Percentiles rank a stretch among this genome's conserved stretches.
These are phyloP conservation scores for Timema podura DNA, from an alignment of 2,888 invertebrate species.

Conservation along the genomic window DNA sequence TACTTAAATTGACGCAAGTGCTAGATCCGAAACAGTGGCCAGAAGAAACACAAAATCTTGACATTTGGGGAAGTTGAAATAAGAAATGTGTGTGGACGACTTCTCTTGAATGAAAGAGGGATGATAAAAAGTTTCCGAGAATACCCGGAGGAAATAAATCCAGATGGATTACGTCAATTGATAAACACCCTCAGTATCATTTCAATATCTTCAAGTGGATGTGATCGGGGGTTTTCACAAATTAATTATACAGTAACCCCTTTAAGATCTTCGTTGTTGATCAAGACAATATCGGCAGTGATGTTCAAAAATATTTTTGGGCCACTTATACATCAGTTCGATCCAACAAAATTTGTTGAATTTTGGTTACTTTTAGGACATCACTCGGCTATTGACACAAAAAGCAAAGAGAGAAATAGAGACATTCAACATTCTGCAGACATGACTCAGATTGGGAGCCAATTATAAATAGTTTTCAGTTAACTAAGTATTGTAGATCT, in stretches of 20 bases:
- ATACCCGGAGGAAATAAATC: not conserved
- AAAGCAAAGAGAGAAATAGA: too few species aligned
- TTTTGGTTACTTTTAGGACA: too few species aligned
- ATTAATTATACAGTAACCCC: not conserved
- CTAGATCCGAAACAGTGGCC: not conserved
- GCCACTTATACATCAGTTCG: too few species aligned
- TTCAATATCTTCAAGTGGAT: not conserved
- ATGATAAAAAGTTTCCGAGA: not conserved
- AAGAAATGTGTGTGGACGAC: not conserved
- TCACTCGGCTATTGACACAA: too few species aligned
- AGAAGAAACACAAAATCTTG: not conserved
- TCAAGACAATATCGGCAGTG: too few species aligned
- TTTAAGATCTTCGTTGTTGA: constrained; percentile 5
- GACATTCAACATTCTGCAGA: too few species aligned
- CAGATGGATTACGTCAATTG: not conserved
- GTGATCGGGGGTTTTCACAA: not conserved
- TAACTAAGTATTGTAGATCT: too few species aligned
- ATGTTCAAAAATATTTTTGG: too few species aligned
- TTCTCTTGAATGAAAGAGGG: not conserved
- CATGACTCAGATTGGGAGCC: too few species aligned
- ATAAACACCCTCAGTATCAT: not conserved
- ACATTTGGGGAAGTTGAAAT: not conserved
- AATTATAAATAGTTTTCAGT: too few species aligned
- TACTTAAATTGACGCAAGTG: not conserved
- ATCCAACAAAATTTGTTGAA: too few species aligned